phyloP scores from a whole-genome alignment of 2,797 vertebrate species.

The Arremon aurantiirostris region DNA sequence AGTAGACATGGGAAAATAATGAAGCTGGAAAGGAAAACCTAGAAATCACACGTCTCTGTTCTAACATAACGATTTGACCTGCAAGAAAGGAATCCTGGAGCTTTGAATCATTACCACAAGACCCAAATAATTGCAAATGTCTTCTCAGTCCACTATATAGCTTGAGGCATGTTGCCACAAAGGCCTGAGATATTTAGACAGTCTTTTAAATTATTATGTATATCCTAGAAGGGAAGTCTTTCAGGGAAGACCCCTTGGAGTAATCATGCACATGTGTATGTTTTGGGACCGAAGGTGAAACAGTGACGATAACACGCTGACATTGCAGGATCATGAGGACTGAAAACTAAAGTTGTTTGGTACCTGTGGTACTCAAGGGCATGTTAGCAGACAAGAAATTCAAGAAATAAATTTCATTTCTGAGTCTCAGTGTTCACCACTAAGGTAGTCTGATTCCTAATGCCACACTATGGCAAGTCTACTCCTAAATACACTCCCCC shows the following conservation, averaged over 20 bases:
- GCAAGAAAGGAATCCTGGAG: not conserved
- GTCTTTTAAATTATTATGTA: not conserved
- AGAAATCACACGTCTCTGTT: not conserved
- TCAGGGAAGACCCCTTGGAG: not conserved
- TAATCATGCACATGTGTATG: accelerated
- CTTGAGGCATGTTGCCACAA: not conserved
- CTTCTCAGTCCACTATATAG: not conserved
- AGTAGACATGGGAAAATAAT: not conserved
- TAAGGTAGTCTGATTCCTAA: not conserved
- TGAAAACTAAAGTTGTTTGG: not conserved
- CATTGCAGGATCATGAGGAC: not conserved
- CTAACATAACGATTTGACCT: not conserved
- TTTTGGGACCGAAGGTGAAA: not conserved
- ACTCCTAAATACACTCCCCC: not conserved
- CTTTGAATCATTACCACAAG: not conserved
- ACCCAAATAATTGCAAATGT: not conserved
- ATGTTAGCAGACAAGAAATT: not conserved
- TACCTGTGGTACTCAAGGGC: not conserved
- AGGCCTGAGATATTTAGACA: not conserved
- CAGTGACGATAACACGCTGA: no score
- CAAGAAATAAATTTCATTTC: not conserved
- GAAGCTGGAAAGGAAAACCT: not conserved
- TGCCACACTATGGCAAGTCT: not conserved
- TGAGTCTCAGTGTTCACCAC: not conserved
- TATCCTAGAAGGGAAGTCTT: not conserved